Evolutionary conservation across 2,888 invertebrate genomes (phyloP).

Genomic region (Ichneumoninae sp.): DNA sequence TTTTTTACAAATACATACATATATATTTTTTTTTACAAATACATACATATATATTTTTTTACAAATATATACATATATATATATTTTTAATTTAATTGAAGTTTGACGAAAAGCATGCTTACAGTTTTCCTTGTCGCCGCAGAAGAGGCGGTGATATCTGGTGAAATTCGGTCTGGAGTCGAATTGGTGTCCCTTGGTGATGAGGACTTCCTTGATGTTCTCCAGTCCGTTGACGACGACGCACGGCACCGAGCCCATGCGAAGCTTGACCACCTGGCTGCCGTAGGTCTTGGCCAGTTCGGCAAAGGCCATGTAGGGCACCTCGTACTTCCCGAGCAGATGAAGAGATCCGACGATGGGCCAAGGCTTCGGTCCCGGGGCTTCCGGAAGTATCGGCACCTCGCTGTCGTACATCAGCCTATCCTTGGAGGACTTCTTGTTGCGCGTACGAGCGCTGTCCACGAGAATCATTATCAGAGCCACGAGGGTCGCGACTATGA

Average conservation of each 20-base stretch:
- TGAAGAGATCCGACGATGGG: conserved; percentile 87
- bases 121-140: conserved; percentile 89
- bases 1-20: too few relatives aligned
- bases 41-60: too few relatives aligned
- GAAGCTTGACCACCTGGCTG: conserved; percentile 86
- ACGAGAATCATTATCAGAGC: conserved; percentile 74
- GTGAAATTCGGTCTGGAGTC: conserved; percentile 88
- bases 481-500: conserved; percentile 73
- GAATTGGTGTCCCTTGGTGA: conserved; percentile 87
- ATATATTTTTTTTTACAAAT: too few relatives aligned
- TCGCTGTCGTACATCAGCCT: conserved; percentile 67
- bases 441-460: conserved; percentile 72
- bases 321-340: conserved; percentile 86
- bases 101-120: conserved; percentile 82
- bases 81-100: not conserved
- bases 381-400: conserved; percentile 76
- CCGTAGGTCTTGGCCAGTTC: conserved; percentile 85
- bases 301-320: conserved; percentile 87
- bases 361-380: conserved; percentile 86
- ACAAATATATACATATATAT: too few relatives aligned
- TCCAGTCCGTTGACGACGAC: conserved; percentile 87
- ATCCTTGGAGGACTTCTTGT: conserved; percentile 48
- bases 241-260: conserved; percentile 86
- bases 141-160: conserved; percentile 88
- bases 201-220: conserved; percentile 87